Evolutionary conservation across 1,140 invertebrate species (phyloP), one percentile per base, ranked within the genome.

Genomic region (Heliconius nattereri): DNA sequence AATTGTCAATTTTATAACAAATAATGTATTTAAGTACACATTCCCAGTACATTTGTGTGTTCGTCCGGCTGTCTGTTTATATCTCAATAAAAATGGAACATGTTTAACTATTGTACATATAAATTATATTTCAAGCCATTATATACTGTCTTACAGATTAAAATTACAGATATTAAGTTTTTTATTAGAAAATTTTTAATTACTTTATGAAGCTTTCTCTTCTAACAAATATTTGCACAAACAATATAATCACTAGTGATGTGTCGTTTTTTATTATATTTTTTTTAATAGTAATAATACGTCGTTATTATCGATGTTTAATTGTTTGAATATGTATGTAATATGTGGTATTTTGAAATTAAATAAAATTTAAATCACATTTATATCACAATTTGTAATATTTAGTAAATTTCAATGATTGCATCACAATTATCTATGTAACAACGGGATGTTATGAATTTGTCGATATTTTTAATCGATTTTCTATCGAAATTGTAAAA

Each of bases 351-450:
- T 16, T 66, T 26, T 66, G 3, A 26, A 66, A 66, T 66, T 66
- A 26, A 66, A 66, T 26, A n/a, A 66, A 66, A 66, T 23, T 29
- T 13, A 57, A 66, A n/a, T 66, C 57, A 66, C 57, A 66, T 66
- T 66, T 66, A n/a, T 66, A 66, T 66, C 57, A 66, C 57, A 66
- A 66, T 66, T 57, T 57, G 20, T 57, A 57, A 57, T 57, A n/a
- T 57, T 29, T 66, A 66, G 57, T 66, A 66, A 66, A 66, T 66
- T 66, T 26, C 57, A 66, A 26, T 66, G 57, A 75, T 40, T 35
- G 74, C 74, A 75, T 75, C 74, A 75, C 74, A 75, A 52, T 8
- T 75, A n/a, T 75, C 26, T 75, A 57, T 23, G 37, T 75, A 74
- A 74, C 40, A 75, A 23, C 37, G 74, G 54, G 60, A 75, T 52